These are phyloP conservation scores for Tiaroga cobitis DNA, from an alignment of 2,797 vertebrate species.

Conservation along the genomic window DNA sequence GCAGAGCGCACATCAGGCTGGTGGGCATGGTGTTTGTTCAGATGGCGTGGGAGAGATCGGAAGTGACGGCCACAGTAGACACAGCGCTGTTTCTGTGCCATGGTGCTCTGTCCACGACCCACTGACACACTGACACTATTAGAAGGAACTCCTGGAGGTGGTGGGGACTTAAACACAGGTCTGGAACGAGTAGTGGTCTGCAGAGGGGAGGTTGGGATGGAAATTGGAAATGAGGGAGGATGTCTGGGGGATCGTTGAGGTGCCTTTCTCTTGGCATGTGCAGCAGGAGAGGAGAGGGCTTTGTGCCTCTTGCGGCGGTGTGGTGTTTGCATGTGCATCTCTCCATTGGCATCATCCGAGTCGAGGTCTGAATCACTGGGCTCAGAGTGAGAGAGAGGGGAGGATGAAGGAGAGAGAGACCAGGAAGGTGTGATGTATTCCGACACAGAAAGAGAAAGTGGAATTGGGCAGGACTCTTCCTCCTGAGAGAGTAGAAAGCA, in stretches of 20 bases:
- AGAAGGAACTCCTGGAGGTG: slow-evolving; percentile 53
- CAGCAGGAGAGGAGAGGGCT: slow-evolving; percentile 46
- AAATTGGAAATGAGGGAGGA: slow-evolving; percentile 57
- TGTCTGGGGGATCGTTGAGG: slow-evolving; percentile 64
- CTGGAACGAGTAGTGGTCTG: slow-evolving; percentile 63
- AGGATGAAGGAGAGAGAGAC: slow-evolving; percentile 82
- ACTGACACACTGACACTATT: slow-evolving; percentile 54
- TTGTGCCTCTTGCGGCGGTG: slow-evolving; percentile 71
- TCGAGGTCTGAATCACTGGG: slow-evolving; percentile 75
- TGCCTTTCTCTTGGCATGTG: slow-evolving; percentile 71
- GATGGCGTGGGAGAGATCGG: slow-evolving; percentile 78
- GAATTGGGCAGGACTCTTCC: slow-evolving; percentile 60
- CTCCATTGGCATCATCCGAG: slow-evolving; percentile 67
- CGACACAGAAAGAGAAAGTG: slow-evolving; percentile 63
- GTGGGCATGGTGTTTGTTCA: slow-evolving; percentile 81
- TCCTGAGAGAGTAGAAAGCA: slow-evolving; percentile 59
- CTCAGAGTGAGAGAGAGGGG: slow-evolving; percentile 80
- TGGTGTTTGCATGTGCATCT: slow-evolving; percentile 61
- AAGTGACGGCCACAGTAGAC: slow-evolving; percentile 82
- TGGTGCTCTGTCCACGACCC: slow-evolving; percentile 60
- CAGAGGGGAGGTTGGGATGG: slow-evolving; percentile 57
- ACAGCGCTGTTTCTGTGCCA: slow-evolving; percentile 76
- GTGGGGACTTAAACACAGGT: slow-evolving; percentile 74
- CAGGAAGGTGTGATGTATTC: slow-evolving; percentile 81
- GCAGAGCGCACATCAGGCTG: slow-evolving; percentile 78